Evolutionary conservation across 1,140 invertebrate genomes (phyloP), one percentile per base, ranked within the genome.

Genomic region (Drosophila eugracilis): DNA sequence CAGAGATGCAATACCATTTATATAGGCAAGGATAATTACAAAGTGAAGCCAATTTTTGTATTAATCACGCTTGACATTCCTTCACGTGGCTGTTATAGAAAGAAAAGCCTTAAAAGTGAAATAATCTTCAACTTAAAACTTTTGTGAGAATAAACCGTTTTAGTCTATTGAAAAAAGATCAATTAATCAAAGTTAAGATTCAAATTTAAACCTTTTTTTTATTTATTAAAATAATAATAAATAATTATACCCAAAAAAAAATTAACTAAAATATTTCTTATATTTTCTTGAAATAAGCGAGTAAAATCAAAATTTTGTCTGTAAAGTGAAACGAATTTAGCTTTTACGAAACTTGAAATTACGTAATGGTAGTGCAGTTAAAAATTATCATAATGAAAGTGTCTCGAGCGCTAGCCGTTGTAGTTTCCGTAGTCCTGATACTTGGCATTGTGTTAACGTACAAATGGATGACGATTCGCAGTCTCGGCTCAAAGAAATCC

Each of bases 401-500:
- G 17, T 14, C 53, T 15, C 19, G 39, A 55, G 1, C 63, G 65
- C 4, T 10, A 71, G 22, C 3, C 79, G 12, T 66, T 80, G 15
- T 28, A 66, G 5, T 21, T 42, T n/a, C 66, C 70, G 5, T 69
- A 5, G 7, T 84, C 4, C 52, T 60, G 0, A 19, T 75, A 0
- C 15, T 42, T 2, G 39, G 69, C n/a, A 26, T 75, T 5, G 2
- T 65, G 0, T 21, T 84, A 0, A 69, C 10, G 0, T 65, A 52
- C 19, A 50, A 42, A 4, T 66, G 65, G 58, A 7, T 42, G 5
- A 26, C 7, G 7, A 37, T 1, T 17, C 34, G 14, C 3, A 14
- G 5, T 5, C 17, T 17, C 10, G 30, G 9, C 10, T 10, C 30
- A 32, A 10, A 10, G 1, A 32, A 10, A 4, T 4, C 6, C 5